Evolutionary conservation across 2,113 vertebrate species (phyloP), one percentile per base, ranked within the genome.

Genomic region (Cottus gobio): DNA sequence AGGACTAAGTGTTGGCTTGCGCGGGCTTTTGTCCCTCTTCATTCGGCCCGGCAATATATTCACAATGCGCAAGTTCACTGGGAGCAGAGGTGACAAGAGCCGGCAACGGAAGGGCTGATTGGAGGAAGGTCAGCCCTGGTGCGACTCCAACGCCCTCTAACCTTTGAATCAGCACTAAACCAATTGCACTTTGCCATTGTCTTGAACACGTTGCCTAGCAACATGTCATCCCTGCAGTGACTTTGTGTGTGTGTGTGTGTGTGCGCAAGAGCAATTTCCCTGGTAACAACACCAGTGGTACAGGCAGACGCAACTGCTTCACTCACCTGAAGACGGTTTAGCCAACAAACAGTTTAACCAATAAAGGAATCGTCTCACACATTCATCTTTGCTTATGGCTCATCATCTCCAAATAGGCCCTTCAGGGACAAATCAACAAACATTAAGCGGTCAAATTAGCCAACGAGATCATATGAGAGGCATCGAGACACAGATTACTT

Each of bases 161-260:
- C 89, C 91, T 89, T 87, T 84, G 77, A 80, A 84, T 91, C 73
- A 84, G 84, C 71, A 74, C 46, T 62, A 88, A 89, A 90, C 80
- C 89, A 83, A 91, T 67, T 81, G 74, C 85, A 71, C 81, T 62
- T 82, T 75, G 46, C 83, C 48, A 69, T 84, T 79, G 87, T 90
- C 85, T 88, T 66, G 64, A 66, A 80, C 28, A 66, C n/a, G 90
- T 92, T 90, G 88, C 93, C 84, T 91, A 90, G 92, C 93, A 93
- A 94, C 91, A 68, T 85, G 58, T 63, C 66, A 82, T 89, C 89
- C 88, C 79, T 67, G 77, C 87, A 77, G 81, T 46, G 76, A 71
- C 46, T 78, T 15, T 46, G 48, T 65, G 60, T 22, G 62, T 79
- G 72, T 26, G 30, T 36, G 70, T 24, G 62, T 24, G 63, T 82